phyloP scores from a whole-genome alignment of 2,888 invertebrate species.

The Drosophila borealis region DNA sequence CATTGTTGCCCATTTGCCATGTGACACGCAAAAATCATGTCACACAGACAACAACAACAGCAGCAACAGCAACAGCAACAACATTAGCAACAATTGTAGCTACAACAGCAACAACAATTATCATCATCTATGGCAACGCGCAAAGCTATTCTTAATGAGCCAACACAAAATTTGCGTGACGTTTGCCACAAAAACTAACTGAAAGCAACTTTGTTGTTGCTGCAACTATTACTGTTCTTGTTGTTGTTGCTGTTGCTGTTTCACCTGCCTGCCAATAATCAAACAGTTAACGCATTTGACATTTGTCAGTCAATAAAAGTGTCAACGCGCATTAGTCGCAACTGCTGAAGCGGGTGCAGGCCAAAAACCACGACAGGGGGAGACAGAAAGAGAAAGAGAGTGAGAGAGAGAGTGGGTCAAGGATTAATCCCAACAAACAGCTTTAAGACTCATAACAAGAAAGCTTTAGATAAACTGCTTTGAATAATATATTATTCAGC shows the following conservation, averaged over 20 bases:
- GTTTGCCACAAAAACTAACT: constrained; percentile 43
- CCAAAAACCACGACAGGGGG: background rate
- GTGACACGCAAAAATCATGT: constrained; percentile 72
- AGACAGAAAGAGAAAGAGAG: background rate
- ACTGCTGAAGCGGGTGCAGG: constrained; percentile 18
- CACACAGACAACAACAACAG: constrained; percentile 39
- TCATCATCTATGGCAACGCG: constrained; percentile 61
- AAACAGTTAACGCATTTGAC: constrained; percentile 60
- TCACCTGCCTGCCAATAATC: constrained; percentile 45
- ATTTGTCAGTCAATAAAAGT: constrained; percentile 78
- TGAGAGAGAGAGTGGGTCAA: background rate
- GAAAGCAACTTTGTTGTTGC: constrained; percentile 35
- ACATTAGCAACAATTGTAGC: constrained; percentile 8
- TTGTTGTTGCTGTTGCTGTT: constrained; percentile 12
- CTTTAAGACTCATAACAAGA: too few species aligned
- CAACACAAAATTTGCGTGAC: constrained; percentile 83
- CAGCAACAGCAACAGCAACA: constrained; percentile 30
- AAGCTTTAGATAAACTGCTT: background rate
- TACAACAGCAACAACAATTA: constrained; percentile 40
- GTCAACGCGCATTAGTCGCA: constrained; percentile 68
- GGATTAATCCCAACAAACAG: too few species aligned
- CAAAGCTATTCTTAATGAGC: constrained; percentile 72
- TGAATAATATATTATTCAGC: background rate
- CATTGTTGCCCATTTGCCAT: constrained; percentile 66
- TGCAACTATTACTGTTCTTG: background rate